Evolutionary conservation across 2,888 invertebrate genomes (phyloP).

Genomic region (Crossocerus cetratus): DNA sequence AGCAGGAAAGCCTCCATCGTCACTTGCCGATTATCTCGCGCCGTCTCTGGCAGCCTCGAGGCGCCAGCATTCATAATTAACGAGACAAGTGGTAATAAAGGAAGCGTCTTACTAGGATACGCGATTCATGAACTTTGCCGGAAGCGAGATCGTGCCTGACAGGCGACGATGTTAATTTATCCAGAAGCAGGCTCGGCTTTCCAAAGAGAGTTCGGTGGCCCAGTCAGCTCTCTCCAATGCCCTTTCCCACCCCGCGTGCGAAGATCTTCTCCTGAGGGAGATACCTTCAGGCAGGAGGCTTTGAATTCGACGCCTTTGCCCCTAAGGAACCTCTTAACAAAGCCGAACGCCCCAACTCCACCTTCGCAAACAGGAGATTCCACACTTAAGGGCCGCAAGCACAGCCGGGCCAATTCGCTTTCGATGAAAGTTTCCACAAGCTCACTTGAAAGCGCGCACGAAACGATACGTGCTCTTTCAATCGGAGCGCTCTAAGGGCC

Average conservation of each 20-base stretch:
- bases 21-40: too few species aligned
- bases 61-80: slow-evolving; percentile 4
- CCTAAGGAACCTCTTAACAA: slow-evolving; percentile 33
- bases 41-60: too few species aligned
- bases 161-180: slow-evolving; percentile 32
- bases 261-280: too few species aligned
- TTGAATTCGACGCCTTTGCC: slow-evolving; percentile 13
- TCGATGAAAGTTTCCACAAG: slow-evolving; percentile 1
- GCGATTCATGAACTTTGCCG: slow-evolving; percentile 6
- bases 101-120: not conserved
- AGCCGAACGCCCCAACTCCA: slow-evolving; percentile 8
- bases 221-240: not conserved
- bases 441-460: slow-evolving; percentile 13
- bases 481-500: not conserved
- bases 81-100: not conserved
- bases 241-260: too few species aligned
- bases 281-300: not conserved
- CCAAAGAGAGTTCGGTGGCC: not conserved
- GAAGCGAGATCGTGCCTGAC: slow-evolving; percentile 19
- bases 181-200: not conserved
- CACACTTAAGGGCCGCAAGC: slow-evolving; percentile 14
- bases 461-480: slow-evolving; percentile 16
- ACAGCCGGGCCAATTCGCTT: too few species aligned
- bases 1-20: too few species aligned
- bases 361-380: slow-evolving; percentile 28